Base-by-base conservation (phyloP, 2,888 invertebrate genomes). In the Drepana falcataria region DNA sequence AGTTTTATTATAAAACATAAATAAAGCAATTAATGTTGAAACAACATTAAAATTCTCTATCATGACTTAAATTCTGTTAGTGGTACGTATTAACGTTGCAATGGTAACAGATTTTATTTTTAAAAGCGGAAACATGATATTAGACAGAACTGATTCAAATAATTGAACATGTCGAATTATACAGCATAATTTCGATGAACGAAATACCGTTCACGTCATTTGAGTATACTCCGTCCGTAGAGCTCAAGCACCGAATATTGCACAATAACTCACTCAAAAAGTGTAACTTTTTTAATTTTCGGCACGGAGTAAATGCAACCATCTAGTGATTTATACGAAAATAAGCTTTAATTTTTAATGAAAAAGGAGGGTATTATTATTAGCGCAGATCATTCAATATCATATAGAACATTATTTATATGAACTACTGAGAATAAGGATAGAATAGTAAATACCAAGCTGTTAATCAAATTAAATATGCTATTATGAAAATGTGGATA, bases 241-340 rank as follows among this genome's bases (percentile, higher is more conserved):
- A 51, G 34, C 51, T 34, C 73, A 68, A 44, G 68, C 77, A 76
- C 75, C 76, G 80, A 80, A 80, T 77, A 81, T 78, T 83, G 81
- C 79, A 85, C 80, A 84, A 87, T 89, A 90, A 89, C 86, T 90
- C 89, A 87, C 82, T 81, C 80, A 78, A 84, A 86, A 87, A 80
- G 81, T 75, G 70, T 78, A 88, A 89, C 88, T 90, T 90, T 90
- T 89, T 88, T 88, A 89, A 89, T 89, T 87, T 86, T 75, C 81
- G 79, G 75, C 71, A 74, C 80, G 78, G 78, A 79, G 86, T 83
- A 83, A 85, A 85, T 84, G 84, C 83, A 83, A 77, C 77, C 81
- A 80, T 80, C 65, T 71, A 63, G 66, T 84, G 87, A 90, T 87
- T 89, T 87, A 88, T 87, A 74, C 69, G 66, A 73, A 69, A 72